phyloP scores from a whole-genome alignment of 2,888 invertebrate genomes.

The Clostera curtula region DNA sequence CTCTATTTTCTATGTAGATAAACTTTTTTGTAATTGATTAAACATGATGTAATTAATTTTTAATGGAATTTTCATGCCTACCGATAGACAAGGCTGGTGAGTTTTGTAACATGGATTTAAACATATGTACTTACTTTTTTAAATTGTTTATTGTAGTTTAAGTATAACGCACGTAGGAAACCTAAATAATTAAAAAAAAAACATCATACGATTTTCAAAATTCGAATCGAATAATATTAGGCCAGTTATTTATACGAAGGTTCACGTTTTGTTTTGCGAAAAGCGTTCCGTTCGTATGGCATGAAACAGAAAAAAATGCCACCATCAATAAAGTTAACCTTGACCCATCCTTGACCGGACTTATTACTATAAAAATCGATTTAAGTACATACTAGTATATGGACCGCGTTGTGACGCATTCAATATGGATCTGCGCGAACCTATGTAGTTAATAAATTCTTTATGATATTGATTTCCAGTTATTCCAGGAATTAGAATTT shows the following conservation, averaged over 20 bases:
- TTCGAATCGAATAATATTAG: background rate
- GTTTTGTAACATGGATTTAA: conserved; percentile 31
- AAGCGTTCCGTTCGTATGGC: background rate
- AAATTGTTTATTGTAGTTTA: conserved; percentile 3
- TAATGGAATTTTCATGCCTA: conserved; percentile 56
- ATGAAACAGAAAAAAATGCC: too few relatives aligned
- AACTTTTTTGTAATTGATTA: background rate
- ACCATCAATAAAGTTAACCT: too few relatives aligned
- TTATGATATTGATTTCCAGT: too few relatives aligned
- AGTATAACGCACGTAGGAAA: background rate
- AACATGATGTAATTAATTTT: conserved; percentile 26
- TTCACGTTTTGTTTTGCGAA: background rate
- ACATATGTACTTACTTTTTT: background rate
- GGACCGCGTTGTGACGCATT: background rate
- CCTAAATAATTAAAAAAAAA: background rate
- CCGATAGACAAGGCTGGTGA: conserved; percentile 72
- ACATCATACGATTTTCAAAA: too few relatives aligned
- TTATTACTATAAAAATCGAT: conserved; percentile 24
- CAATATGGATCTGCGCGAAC: background rate
- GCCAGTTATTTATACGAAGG: background rate
- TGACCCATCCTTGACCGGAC: conserved; percentile 27
- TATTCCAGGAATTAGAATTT: too few relatives aligned
- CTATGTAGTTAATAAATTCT: too few relatives aligned
- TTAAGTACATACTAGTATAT: conserved; percentile 10
- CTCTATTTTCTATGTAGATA: background rate